phyloP scores from a whole-genome alignment of 1,140 invertebrate species.

The Mylabris phalerata region DNA sequence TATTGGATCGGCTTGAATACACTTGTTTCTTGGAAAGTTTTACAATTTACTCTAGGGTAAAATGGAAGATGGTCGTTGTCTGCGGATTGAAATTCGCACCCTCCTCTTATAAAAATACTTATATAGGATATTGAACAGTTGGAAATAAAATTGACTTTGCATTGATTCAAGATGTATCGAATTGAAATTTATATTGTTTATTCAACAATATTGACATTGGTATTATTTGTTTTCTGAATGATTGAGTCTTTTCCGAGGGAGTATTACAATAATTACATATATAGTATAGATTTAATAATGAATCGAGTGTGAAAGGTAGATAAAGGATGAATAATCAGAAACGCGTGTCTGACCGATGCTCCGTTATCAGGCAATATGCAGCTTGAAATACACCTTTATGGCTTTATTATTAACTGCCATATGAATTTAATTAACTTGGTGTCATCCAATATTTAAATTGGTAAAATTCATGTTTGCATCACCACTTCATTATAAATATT shows the following conservation, averaged over 20 bases:
- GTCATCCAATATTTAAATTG: no score
- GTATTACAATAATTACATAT: constrained; percentile 1
- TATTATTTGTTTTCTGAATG: constrained; percentile 7
- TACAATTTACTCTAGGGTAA: constrained; percentile 7
- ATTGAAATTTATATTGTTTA: no score
- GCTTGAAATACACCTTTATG: constrained; percentile 24
- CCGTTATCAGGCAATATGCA: constrained; percentile 31
- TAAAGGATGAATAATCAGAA: constrained; percentile 29
- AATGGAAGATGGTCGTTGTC: neutral
- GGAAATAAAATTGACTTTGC: no score
- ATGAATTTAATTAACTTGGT: constrained; percentile 28
- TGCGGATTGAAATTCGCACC: no score
- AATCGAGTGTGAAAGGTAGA: constrained; percentile 28
- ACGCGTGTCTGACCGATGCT: constrained; percentile 29
- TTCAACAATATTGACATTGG: neutral
- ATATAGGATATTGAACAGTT: no score
- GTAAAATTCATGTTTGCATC: no score
- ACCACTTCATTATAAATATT: no score
- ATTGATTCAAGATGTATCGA: no score
- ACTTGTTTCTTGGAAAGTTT: constrained; percentile 15
- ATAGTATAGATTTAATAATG: constrained; percentile 11
- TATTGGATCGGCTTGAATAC: constrained; percentile 21
- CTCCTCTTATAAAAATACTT: no score
- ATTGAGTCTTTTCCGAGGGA: constrained; percentile 6
- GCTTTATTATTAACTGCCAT: constrained; percentile 28